Evolutionary conservation across 2,888 invertebrate genomes (phyloP), one percentile per base, ranked within the genome.

Genomic region (Pseudococcus jackbeardsleyi): DNA sequence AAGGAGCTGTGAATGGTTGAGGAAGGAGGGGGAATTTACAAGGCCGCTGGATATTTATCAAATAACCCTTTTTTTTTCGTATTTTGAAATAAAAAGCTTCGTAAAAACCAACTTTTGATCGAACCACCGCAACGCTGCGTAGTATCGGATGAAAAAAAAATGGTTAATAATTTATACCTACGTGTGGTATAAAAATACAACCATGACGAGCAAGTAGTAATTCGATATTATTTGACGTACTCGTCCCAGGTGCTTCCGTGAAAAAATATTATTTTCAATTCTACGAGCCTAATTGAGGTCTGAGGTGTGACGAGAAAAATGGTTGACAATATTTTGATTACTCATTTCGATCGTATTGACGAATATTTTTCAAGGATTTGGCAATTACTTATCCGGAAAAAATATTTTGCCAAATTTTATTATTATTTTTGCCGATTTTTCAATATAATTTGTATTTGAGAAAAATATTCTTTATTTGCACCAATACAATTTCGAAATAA

Each of bases 31-130:
- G 9, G 22, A 11, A 6, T 68, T 7, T 79, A 79, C 39, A 68
- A 79, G 26, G 79, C 26, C 5, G 17, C 9, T 42, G n/a, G 79
- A 39, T 82, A 82, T 82, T 82, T 82, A 82, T 82, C 79, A 82
- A 82, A 82, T 46, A 46, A 82, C 79, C 79, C 79, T 46, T 82
- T 82, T 82, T 46, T 82, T 82, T 82, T 82, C 9, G 9, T 7
- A 7, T 54, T 64, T 64, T 22, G 22, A 79, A 33, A 33, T 33
- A 33, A 33, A 82, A 82, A 46, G 8, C 42, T 19, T 72, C 33
- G 33, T 72, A 72, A 72, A 72, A 72, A 33, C 33, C 33, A 72
- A 72, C 72, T 72, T 72, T 72, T 72, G 72, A 72, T 33, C 33
- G 72, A 72, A 72, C 72, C 72, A 12, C 3, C 42, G 42, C 1